Evolutionary conservation across 2,113 vertebrate species (phyloP).

Genomic region (Perognathus longimembris): DNA sequence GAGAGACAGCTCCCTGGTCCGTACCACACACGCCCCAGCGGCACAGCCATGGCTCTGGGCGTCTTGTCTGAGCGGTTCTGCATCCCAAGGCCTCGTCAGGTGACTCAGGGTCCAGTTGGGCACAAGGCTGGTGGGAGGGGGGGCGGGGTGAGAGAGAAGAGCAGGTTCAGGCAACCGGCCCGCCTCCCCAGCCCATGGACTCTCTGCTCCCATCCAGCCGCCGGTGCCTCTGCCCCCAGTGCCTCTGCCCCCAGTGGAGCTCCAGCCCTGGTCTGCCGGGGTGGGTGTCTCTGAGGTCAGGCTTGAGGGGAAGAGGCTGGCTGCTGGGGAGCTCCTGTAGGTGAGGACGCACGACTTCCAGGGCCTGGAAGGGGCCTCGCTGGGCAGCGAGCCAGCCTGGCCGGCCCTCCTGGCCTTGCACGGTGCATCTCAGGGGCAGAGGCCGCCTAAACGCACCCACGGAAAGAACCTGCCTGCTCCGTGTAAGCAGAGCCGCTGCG

Average conservation of each 20-base stretch:
- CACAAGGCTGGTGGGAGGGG: background rate
- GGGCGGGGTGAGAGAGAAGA: background rate
- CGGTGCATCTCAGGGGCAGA: background rate
- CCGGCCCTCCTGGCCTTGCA: background rate
- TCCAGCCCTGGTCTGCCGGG: too few species aligned
- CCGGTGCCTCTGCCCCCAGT: too few species aligned
- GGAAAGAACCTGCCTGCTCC: too few species aligned
- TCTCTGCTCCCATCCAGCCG: background rate
- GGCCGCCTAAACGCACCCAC: background rate
- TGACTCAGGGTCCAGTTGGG: background rate
- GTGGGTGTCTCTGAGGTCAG: background rate
- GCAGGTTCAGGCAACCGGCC: background rate
- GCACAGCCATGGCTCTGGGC: constrained; percentile 38
- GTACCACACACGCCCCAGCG: background rate
- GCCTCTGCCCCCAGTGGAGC: background rate
- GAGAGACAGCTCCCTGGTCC: background rate
- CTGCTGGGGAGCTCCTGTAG: background rate
- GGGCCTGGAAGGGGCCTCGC: background rate
- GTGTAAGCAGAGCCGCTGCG: too few species aligned
- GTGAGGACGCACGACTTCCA: background rate
- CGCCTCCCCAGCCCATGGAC: accelerated
- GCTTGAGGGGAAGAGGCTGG: background rate
- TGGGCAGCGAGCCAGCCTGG: background rate
- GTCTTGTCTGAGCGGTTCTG: constrained; percentile 44
- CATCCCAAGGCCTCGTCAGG: constrained; percentile 59